Percentiles rank a stretch among this genome's conserved stretches.
Evolutionary conservation across 2,888 invertebrate species (phyloP).

Genomic region (Stictocephala bisonia): DNA sequence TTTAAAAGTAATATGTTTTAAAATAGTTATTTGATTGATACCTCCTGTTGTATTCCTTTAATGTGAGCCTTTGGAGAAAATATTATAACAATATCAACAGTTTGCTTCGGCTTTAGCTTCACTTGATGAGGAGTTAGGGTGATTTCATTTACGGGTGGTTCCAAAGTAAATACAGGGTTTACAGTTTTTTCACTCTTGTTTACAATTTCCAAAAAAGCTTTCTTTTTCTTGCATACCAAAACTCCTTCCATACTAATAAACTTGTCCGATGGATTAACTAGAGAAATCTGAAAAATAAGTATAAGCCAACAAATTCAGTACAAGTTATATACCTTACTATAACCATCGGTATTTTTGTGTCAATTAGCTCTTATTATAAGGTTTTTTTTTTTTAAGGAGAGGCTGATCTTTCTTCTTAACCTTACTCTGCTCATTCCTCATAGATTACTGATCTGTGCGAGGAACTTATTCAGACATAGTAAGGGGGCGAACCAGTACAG

Average conservation of each 20-base stretch:
- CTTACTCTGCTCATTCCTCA: too few relatives aligned
- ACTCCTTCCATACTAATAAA: constrained; percentile 25
- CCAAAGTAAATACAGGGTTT: background rate
- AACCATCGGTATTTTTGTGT: too few relatives aligned
- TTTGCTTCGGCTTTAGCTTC: background rate
- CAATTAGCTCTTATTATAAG: too few relatives aligned
- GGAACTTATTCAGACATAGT: too few relatives aligned
- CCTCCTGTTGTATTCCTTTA: constrained; percentile 21
- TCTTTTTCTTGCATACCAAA: background rate
- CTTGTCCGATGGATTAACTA: constrained; percentile 32
- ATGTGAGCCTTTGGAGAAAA: background rate
- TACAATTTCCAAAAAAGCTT: background rate
- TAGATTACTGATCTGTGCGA: too few relatives aligned
- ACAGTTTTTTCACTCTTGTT: background rate
- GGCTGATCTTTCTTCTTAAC: too few relatives aligned
- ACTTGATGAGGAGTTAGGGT: background rate
- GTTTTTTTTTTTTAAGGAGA: too few relatives aligned
- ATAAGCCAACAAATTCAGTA: too few relatives aligned
- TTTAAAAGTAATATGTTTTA: too few relatives aligned
- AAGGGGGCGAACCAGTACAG: too few relatives aligned
- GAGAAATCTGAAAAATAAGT: constrained; percentile 24
- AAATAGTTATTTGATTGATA: too few relatives aligned
- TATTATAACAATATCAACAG: background rate
- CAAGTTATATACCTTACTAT: too few relatives aligned
- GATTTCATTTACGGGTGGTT: background rate